These are phyloP conservation scores for Menidia beryllina DNA, from an alignment of 2,113 vertebrate genomes.

Conservation along the genomic window DNA sequence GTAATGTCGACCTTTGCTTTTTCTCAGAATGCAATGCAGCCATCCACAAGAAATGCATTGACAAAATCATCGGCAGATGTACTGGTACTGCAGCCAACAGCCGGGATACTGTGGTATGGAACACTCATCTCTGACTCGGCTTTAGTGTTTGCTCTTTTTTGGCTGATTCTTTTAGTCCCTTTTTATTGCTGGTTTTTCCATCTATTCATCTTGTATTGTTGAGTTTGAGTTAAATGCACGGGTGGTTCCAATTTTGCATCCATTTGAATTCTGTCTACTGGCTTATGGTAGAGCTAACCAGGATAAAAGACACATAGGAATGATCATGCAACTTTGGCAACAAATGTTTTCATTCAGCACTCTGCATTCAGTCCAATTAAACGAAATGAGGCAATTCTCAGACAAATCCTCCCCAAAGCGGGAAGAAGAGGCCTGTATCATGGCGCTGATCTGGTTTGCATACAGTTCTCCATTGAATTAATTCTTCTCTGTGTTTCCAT, in stretches of 20 bases:
- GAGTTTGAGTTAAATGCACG: slow-evolving; percentile 14
- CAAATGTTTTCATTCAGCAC: slow-evolving; percentile 8
- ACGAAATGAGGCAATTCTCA: neutral
- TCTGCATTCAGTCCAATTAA: slow-evolving; percentile 2
- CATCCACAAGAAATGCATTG: slow-evolving; percentile 99
- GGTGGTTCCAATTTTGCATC: neutral
- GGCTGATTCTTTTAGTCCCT: slow-evolving; percentile 3
- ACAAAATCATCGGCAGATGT: slow-evolving; percentile 98
- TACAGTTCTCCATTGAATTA: neutral
- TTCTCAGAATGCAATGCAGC: slow-evolving; percentile 96
- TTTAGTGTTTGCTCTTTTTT: neutral
- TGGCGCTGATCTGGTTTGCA: neutral
- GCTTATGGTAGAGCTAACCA: neutral
- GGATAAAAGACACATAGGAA: slow-evolving; percentile 25
- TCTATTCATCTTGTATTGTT: neutral
- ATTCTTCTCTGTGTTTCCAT: slow-evolving; percentile 50
- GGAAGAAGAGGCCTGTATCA: slow-evolving; percentile 37
- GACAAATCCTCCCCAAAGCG: neutral
- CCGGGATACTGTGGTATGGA: slow-evolving; percentile 94
- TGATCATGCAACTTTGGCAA: slow-evolving; percentile 9
- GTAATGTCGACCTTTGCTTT: slow-evolving; percentile 11
- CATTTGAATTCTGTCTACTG: neutral
- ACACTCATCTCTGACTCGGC: slow-evolving; percentile 20
- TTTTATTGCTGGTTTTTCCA: neutral
- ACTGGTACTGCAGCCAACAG: slow-evolving; percentile 97